Base-by-base conservation (phyloP, 2,113 vertebrate genomes). In the Pollachius pollachius region DNA sequence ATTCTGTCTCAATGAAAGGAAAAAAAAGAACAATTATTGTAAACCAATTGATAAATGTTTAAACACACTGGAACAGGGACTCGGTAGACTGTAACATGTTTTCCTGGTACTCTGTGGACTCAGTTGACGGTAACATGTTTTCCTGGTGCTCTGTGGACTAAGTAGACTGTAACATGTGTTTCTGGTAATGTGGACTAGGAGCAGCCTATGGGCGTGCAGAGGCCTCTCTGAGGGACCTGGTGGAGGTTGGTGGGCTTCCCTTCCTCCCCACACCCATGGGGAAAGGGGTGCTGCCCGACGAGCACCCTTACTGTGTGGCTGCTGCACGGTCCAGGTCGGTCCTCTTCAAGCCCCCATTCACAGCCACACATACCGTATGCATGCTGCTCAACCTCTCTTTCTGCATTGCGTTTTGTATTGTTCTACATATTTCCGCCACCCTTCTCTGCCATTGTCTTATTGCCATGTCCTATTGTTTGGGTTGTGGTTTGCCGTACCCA, bases 261-360 rank as follows among this genome's bases (percentile, higher is more conserved):
- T 99, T 98, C 88, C 88, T 99, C 77, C 94, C 97, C 75, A 98
- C 97, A 0, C 97, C 97, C 1, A 99, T 99, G 97, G 97, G 95
- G 12, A 99, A 99, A 81, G 97, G 97, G 23, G 94, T 97, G 62
- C 88, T 98, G 67, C 94, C 95, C 25, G 97, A 99, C 82, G 89
- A 94, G 80, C 97, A 99, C 81, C 92, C 91, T 34, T 92, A 94
- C 70, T 98, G 96, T 84, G 96, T 98, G 60, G 89, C 92, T 69
- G 96, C 97, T 67, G 96, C 97, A 65, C 94, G 97, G 80, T 98
- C 97, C 70, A 95, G 71, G 97, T 99, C 48, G 13, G 77, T 41
- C 34, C 37, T 21, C 8, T 2, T 9, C 41, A 48, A 48, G 11
- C 41, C 41, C 30, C 30, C 30, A 5, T 34, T 4, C 30, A 34